Evolutionary conservation across 2,113 vertebrate species (phyloP).

Genomic region (Entomyzon cyanotis): DNA sequence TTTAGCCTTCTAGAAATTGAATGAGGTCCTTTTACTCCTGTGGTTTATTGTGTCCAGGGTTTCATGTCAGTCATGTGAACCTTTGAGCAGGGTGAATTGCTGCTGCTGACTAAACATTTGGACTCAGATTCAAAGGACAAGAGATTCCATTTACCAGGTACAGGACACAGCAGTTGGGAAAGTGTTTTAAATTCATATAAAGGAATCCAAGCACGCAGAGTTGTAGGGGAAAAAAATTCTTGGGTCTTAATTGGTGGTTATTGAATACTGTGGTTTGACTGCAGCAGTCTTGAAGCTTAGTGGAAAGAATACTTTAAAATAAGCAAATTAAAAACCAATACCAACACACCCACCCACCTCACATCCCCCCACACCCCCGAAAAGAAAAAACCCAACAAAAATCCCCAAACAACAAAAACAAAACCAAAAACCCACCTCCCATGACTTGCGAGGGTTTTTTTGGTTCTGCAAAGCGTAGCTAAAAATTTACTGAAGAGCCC

Average conservation of each 20-base stretch:
- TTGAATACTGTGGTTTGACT: background rate
- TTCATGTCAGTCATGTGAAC: constrained; percentile 9
- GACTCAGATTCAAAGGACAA: background rate
- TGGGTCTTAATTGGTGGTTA: background rate
- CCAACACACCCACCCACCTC: background rate
- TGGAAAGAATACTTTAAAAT: background rate
- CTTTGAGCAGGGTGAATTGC: background rate
- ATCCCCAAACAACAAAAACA: background rate
- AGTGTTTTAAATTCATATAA: background rate
- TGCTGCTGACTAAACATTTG: constrained; percentile 17
- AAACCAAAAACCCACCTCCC: background rate
- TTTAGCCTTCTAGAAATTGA: background rate
- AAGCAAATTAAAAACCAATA: background rate
- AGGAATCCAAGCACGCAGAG: background rate
- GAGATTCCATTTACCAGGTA: background rate
- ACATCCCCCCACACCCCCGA: too few relatives aligned
- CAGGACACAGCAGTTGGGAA: background rate
- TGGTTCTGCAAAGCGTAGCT: background rate
- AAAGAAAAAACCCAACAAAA: background rate
- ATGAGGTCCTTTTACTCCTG: background rate
- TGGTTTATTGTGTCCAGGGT: background rate
- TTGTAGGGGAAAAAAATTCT: background rate
- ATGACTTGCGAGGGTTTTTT: background rate
- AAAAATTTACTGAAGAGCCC: background rate
- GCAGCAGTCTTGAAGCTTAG: background rate